phyloP scores from a whole-genome alignment of 2,113 vertebrate species.

The Chinchilla lanigera region DNA sequence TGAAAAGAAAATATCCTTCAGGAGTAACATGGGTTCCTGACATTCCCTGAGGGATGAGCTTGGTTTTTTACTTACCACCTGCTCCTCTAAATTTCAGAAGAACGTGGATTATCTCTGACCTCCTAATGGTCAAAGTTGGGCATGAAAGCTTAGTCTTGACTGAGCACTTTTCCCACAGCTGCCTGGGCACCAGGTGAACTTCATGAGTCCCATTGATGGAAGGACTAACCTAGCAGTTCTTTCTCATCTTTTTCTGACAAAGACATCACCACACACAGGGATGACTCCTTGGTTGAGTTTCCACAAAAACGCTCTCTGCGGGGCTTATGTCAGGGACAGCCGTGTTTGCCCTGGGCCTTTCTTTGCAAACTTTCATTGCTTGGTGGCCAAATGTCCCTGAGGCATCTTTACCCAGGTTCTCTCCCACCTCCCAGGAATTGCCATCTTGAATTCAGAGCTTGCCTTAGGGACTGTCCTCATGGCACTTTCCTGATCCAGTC shows the following conservation, averaged over 20 bases:
- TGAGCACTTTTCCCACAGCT: background rate
- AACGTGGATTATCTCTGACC: background rate
- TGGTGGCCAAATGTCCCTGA: background rate
- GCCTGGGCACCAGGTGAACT: background rate
- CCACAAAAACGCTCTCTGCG: background rate
- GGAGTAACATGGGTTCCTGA: background rate
- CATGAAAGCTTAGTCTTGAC: background rate
- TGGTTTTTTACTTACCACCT: background rate
- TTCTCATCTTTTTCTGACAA: background rate
- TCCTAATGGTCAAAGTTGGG: background rate
- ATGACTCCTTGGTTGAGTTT: accelerated
- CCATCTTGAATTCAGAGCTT: background rate
- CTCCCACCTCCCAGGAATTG: background rate
- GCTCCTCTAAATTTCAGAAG: background rate
- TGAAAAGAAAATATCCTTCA: background rate
- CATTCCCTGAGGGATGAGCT: background rate
- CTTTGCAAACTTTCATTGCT: background rate
- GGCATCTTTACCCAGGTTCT: background rate
- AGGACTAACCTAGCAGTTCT: background rate
- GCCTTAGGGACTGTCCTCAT: background rate
- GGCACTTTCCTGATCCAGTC: background rate
- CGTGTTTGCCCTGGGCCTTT: background rate
- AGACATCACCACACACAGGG: background rate
- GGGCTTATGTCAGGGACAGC: background rate
- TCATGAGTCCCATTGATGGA: background rate